Conservation (phyloP, 2,797 vertebrate genomes). For the Gastrophryne carolinensis region DNA sequence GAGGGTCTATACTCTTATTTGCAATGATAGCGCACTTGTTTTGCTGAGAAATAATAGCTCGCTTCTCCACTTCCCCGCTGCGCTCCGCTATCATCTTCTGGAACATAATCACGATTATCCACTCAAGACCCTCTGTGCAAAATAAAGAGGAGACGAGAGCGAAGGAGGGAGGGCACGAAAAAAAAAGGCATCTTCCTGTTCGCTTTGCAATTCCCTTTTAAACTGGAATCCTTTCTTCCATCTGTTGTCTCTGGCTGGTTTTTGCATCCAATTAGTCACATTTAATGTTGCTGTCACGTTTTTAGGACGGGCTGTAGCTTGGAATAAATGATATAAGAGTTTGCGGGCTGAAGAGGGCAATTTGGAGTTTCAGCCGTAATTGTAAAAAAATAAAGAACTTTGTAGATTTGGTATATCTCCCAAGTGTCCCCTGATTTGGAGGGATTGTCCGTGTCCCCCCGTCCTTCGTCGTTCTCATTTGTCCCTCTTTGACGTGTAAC, state of each 20-base stretch:
- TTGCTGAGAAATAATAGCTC: conserved; percentile 19
- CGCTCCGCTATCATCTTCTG: conserved; percentile 5
- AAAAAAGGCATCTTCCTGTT: neutral
- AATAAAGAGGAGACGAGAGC: conserved; percentile 4
- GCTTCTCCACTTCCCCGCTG: conserved; percentile 4
- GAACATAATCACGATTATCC: conserved; percentile 35
- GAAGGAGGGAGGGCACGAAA: neutral
- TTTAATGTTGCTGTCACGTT: conserved; percentile 51
- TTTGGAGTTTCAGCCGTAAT: conserved; percentile 17
- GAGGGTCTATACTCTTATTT: conserved; percentile 1
- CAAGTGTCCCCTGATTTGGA: no score
- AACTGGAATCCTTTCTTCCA: conserved; percentile 12
- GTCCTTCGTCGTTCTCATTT: no score
- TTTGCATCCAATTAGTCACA: conserved; percentile 52
- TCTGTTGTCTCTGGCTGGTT: conserved; percentile 50
- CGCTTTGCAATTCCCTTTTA: conserved; percentile 40
- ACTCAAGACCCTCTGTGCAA: conserved; percentile 35
- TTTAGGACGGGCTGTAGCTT: conserved; percentile 30
- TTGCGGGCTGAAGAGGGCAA: conserved; percentile 21
- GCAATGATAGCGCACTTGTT: neutral
- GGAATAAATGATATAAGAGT: conserved; percentile 41
- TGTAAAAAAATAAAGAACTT: neutral
- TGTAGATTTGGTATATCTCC: neutral
- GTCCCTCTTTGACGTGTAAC: no score
- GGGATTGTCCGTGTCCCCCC: no score